A percentile compares a stretch with the other conserved stretches of the same genome.
Evolutionary conservation across 1,140 invertebrate genomes (phyloP).

Genomic region (Bombus sylvicola): DNA sequence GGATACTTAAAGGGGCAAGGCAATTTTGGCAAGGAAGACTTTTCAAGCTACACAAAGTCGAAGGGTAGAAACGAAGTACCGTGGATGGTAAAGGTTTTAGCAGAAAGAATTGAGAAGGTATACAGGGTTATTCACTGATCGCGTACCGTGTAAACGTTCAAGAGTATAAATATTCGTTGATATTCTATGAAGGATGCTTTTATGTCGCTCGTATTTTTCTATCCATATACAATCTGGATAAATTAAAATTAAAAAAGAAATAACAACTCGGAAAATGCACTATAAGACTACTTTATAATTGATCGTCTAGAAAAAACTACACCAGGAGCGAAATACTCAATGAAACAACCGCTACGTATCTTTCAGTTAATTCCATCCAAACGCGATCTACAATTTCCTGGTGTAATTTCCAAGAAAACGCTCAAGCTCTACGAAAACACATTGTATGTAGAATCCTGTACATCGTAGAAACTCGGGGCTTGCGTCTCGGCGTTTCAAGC

Average conservation of each 20-base stretch:
- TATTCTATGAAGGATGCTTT: background rate
- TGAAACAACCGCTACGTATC: too few species aligned
- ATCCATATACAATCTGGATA: too few species aligned
- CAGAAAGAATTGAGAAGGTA: background rate
- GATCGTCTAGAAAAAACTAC: too few species aligned
- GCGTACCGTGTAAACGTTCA: too few species aligned
- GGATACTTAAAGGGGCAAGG: too few species aligned
- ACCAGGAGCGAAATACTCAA: background rate
- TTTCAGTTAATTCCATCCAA: background rate
- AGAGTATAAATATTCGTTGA: background rate
- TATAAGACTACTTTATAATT: too few species aligned
- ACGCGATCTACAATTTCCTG: background rate
- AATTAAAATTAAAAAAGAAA: too few species aligned
- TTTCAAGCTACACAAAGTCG: background rate
- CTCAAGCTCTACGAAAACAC: background rate
- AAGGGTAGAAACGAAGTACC: too few species aligned
- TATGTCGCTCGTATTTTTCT: too few species aligned
- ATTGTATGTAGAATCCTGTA: background rate
- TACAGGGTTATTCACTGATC: background rate
- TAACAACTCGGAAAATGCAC: too few species aligned
- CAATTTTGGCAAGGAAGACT: background rate
- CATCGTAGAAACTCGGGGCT: background rate
- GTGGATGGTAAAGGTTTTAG: background rate
- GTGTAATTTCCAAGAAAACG: background rate
- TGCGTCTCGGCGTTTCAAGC: constrained; percentile 37